Conservation (phyloP, 2,113 vertebrate species). For the Cynopterus brachyotis region DNA sequence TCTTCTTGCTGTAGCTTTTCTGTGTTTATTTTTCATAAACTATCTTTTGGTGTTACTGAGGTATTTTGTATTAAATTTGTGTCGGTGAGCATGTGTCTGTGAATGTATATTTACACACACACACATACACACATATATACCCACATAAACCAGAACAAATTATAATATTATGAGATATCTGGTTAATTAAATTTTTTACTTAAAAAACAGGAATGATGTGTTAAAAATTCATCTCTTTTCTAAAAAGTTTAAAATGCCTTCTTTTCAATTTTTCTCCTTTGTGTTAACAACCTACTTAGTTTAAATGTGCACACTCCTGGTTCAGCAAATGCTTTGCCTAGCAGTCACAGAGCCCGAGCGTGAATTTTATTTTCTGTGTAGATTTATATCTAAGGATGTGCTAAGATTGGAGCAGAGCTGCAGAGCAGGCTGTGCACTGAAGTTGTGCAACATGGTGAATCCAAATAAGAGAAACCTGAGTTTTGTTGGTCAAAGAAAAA, state of each 20-base stretch:
- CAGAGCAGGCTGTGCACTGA: background rate
- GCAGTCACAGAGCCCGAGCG: background rate
- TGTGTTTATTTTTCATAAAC: conserved; percentile 29
- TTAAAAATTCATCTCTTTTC: background rate
- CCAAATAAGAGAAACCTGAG: background rate
- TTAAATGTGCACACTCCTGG: background rate
- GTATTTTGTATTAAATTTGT: background rate
- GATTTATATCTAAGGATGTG: background rate
- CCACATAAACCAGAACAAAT: background rate
- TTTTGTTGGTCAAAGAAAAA: background rate
- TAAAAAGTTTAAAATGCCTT: background rate
- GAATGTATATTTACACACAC: background rate
- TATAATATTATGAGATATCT: background rate
- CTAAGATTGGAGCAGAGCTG: background rate
- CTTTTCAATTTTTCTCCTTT: background rate
- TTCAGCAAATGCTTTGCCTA: background rate
- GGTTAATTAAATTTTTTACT: background rate
- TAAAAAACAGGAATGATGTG: background rate
- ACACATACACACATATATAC: background rate
- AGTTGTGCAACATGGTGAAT: background rate
- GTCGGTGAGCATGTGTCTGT: background rate
- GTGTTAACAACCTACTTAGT: background rate
- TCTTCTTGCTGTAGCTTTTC: background rate
- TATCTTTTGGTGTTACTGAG: background rate
- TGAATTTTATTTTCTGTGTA: background rate